A percentile compares a stretch with the other conserved stretches of the same genome.
These are phyloP conservation scores for Lepus europaeus DNA, from an alignment of 2,113 vertebrate species.

Conservation along the genomic window DNA sequence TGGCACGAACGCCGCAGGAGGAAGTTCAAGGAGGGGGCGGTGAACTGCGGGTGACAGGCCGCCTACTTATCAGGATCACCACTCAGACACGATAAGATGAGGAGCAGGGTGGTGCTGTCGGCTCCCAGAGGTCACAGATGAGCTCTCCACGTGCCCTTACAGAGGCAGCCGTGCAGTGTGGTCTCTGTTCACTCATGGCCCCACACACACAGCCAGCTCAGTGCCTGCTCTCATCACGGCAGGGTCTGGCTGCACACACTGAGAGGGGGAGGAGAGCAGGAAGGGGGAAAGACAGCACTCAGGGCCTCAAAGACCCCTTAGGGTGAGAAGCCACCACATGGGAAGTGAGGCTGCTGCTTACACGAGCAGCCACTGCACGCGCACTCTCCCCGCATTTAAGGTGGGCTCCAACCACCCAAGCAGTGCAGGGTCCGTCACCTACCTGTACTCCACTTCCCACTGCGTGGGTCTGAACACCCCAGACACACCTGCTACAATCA, in stretches of 20 bases:
- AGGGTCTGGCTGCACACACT: background rate
- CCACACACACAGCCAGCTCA: background rate
- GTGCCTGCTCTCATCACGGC: background rate
- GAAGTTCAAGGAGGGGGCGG: conserved; percentile 32
- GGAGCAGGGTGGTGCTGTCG: background rate
- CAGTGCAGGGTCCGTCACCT: background rate
- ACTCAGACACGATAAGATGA: background rate
- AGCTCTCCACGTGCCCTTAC: no score
- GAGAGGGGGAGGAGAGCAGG: background rate
- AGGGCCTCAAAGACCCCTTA: background rate
- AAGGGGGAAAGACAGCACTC: background rate
- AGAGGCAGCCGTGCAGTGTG: background rate
- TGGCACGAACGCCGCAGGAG: background rate
- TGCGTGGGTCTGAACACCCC: background rate
- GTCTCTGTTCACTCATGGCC: background rate
- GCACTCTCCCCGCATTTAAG: background rate
- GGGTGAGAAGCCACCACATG: background rate
- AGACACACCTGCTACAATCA: background rate
- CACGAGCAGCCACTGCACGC: background rate
- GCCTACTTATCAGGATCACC: conserved; percentile 4
- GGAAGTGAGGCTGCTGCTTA: background rate
- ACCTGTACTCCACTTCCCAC: background rate
- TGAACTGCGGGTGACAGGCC: background rate
- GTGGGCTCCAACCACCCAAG: background rate
- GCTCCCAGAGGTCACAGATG: background rate